Conservation (phyloP, 2,888 invertebrate genomes). For the Caenorhabditis macrosperma region DNA sequence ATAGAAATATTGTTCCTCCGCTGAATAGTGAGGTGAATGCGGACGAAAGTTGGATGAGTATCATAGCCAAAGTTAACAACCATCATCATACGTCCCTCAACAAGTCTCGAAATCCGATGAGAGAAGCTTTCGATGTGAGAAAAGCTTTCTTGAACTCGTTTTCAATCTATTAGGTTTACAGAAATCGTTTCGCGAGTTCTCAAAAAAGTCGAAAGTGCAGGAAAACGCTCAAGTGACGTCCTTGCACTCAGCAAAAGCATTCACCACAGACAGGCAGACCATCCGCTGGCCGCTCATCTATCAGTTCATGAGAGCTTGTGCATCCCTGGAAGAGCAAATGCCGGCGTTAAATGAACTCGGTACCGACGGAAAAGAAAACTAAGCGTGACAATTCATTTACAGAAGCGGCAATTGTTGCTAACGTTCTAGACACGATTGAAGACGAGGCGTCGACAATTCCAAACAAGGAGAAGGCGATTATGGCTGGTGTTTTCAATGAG, state of each 20-base stretch:
- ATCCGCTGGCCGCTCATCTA: slow-evolving; percentile 50
- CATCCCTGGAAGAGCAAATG: slow-evolving; percentile 16
- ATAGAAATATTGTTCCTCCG: slow-evolving; percentile 31
- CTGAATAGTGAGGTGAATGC: slow-evolving; percentile 7
- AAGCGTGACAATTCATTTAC: background rate
- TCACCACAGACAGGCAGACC: background rate
- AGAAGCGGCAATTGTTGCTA: slow-evolving; percentile 57
- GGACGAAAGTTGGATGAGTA: slow-evolving; percentile 31
- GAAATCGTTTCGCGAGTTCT: slow-evolving; percentile 9
- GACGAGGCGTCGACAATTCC: slow-evolving; percentile 48
- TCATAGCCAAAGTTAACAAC: slow-evolving; percentile 8
- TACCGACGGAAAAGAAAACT: too few species aligned
- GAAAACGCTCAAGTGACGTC: slow-evolving; percentile 11
- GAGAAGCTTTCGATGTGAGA: slow-evolving; percentile 28
- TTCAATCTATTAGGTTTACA: background rate
- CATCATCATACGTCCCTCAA: slow-evolving; percentile 31
- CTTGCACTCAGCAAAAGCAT: slow-evolving; percentile 10
- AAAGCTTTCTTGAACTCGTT: background rate
- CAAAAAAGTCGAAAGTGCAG: background rate
- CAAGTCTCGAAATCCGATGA: slow-evolving; percentile 17
- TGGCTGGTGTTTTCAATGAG: slow-evolving; percentile 40
- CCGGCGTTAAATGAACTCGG: slow-evolving; percentile 56
- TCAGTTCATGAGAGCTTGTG: slow-evolving; percentile 36
- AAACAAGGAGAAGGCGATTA: slow-evolving; percentile 38
- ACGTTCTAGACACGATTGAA: slow-evolving; percentile 58